Evolutionary conservation across 2,113 vertebrate genomes (phyloP), one percentile per base, ranked within the genome.

Genomic region (Narcine bancroftii): DNA sequence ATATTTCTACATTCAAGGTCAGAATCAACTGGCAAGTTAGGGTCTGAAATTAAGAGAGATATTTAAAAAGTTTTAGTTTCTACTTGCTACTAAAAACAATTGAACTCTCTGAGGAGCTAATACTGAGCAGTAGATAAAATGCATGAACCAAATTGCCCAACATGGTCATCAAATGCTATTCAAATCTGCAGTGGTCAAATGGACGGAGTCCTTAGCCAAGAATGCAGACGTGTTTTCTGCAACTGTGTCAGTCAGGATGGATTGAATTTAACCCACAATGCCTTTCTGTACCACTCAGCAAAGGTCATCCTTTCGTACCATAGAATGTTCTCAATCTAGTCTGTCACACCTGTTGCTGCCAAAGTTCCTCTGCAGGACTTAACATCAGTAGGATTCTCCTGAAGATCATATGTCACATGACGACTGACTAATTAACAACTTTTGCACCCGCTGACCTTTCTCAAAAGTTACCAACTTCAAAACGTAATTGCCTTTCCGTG

Each of bases 341-440:
- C 39, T 45, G 24, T 91, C 65, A 26, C 89, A 91, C 89, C 89
- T 91, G 89, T 91, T 91, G 89, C 89, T 91, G 89, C 42, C 89
- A 36, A 65, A 91, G 24, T 91, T 71, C 89, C 89, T 47, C 63
- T 47, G 36, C 89, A 91, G 89, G 63, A 65, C 89, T 91, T 69
- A 71, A 91, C 89, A 69, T 91, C 42, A 91, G 89, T 91, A 26
- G 63, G 89, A 91, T 69, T 91, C 89, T 91, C 89, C 89, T 47
- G 26, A 69, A 69, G 36, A 91, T 6, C 60, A 91, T 17, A 65
- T 91, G 47, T 91, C 65, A 71, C 89, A 91, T 91, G 63, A 45
- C 39, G 19, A 69, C n/a, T 66, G 60, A 29, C 63, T 69, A 47
- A 47, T 91, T 65, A 69, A 71, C 89, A 69, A 69, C 36, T 39